Base-by-base conservation (phyloP, 2,888 invertebrate species). In the Limnephilus auricula region DNA sequence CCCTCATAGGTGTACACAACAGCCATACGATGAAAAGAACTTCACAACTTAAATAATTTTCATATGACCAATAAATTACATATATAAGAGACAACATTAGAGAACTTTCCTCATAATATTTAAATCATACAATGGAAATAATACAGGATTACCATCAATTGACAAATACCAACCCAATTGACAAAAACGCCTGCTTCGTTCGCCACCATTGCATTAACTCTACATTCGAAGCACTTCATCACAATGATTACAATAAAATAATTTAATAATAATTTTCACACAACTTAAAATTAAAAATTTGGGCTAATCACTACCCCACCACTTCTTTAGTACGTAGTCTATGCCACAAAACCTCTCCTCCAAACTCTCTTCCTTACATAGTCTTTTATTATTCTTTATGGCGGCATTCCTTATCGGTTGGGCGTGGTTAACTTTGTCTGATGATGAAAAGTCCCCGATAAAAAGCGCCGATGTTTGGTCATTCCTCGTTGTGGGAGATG, bases 401-500 rank as follows among this genome's bases (percentile, higher is more conserved):
- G 25, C 25, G 65, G n/a, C 65, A 65, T 25, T 65, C 65, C 65
- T 65, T 65, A 65, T 65, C 65, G 65, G 65, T 25, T 65, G 65
- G 65, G 25, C 25, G 25, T 65, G 65, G 25, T n/a, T 65, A 65
- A 65, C 65, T 65, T 65, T 65, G 65, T 65, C 65, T 65, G 65
- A 65, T 65, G 25, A 65, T 65, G 65, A 65, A 65, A 65, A 65
- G 65, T 65, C 65, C 65, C 65, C 65, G 65, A 65, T 65, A 65
- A 65, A 65, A 65, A 65, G 65, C 65, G 65, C 65, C 65, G 2
- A 65, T 65, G 65, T 65, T 65, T 65, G 65, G 65, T 65, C 90
- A 93, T 92, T 93, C 93, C n/a, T 93, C 93, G 34, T 89, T 90
- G 32, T 93, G 92, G 3, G 92, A 91, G n/a, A 92, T 90, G 90